Evolutionary conservation across 1,140 invertebrate species (phyloP).

Genomic region (Pemphigus obesinymphae): DNA sequence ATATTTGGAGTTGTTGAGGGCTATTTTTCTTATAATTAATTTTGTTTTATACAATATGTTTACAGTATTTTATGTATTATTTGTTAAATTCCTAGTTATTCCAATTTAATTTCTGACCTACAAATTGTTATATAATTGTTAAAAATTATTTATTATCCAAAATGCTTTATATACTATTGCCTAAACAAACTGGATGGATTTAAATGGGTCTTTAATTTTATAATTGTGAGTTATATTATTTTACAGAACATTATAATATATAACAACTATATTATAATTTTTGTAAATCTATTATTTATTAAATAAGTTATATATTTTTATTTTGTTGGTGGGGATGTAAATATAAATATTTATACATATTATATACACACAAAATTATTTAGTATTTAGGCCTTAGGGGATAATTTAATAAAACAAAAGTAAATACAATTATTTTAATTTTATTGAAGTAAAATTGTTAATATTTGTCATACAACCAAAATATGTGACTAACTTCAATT

Average conservation of each 20-base stretch:
- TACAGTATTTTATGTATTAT: slow-evolving; percentile 3
- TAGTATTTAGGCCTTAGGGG: neutral
- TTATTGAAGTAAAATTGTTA: neutral
- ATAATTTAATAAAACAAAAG: neutral
- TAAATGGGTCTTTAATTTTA: neutral
- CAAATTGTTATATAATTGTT: neutral
- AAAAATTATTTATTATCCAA: neutral
- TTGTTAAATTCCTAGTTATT: neutral
- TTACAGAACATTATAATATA: neutral
- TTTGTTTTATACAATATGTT: neutral
- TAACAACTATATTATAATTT: neutral
- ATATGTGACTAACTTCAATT: neutral
- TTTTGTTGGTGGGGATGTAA: slow-evolving; percentile 11
- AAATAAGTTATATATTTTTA: neutral
- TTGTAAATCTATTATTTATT: slow-evolving; percentile 35
- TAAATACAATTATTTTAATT: neutral
- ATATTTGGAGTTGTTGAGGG: neutral
- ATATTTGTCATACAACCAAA: neutral
- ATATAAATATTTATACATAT: neutral
- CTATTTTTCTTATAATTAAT: neutral
- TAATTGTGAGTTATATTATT: slow-evolving; percentile 2
- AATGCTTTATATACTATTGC: too few species aligned
- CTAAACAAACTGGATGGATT: neutral
- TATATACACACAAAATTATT: neutral
- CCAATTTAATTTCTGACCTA: neutral